Conservation (phyloP, 2,113 vertebrate species). For the Cyanoderma ruficeps region DNA sequence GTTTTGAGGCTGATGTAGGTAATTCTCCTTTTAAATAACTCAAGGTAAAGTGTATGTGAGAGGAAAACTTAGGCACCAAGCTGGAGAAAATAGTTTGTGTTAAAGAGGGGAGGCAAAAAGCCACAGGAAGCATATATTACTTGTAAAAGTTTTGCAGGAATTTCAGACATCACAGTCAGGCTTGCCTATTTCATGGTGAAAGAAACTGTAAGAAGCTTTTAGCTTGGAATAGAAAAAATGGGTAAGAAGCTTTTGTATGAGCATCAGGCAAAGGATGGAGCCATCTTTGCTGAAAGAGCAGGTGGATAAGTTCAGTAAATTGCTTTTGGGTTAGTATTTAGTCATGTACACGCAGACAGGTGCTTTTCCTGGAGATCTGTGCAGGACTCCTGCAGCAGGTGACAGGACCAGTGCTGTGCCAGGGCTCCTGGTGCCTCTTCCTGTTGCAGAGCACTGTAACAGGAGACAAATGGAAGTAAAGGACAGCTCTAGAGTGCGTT, state of each 20-base stretch:
- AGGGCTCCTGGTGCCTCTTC: not conserved
- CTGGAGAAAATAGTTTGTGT: not conserved
- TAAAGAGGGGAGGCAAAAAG: not conserved
- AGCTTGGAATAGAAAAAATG: not conserved
- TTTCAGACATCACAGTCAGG: not conserved
- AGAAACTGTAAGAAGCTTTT: not conserved
- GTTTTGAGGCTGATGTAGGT: not conserved
- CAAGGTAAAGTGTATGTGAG: not conserved
- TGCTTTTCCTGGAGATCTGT: not conserved
- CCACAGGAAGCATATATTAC: not conserved
- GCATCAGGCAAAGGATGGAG: not conserved
- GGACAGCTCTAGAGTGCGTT: not conserved
- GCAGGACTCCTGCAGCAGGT: not conserved
- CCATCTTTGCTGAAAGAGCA: not conserved
- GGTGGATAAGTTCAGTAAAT: accelerated
- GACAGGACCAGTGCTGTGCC: not conserved
- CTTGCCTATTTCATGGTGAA: not conserved
- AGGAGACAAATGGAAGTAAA: not conserved
- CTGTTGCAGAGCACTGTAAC: not conserved
- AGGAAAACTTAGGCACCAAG: not conserved
- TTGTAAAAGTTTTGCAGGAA: not conserved
- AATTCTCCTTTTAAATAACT: not conserved
- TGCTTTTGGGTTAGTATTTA: not conserved
- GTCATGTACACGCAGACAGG: accelerated
- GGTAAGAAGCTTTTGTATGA: not conserved